phyloP scores from a whole-genome alignment of 1,140 invertebrate genomes.

The Drosophila sulfurigaster region DNA sequence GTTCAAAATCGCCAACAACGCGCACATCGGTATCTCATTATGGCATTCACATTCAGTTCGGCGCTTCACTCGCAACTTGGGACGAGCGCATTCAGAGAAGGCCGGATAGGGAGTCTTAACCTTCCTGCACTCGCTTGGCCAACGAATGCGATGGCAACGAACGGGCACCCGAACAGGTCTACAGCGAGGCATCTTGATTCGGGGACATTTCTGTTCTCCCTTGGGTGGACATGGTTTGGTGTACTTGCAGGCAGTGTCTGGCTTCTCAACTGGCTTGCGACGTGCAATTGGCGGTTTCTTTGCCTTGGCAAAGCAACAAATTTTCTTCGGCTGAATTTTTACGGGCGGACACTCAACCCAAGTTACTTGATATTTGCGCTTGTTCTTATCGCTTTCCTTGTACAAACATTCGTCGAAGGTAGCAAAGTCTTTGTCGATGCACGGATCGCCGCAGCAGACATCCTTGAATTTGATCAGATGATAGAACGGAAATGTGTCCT shows the following conservation, averaged over 20 bases:
- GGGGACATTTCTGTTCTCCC: constrained; percentile 1
- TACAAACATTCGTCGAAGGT: constrained; percentile 38
- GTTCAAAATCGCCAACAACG: not conserved
- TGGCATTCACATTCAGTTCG: constrained; percentile 34
- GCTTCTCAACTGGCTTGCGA: constrained; percentile 12
- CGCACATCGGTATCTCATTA: constrained; percentile 1
- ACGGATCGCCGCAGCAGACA: constrained; percentile 33
- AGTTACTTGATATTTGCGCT: constrained; percentile 64
- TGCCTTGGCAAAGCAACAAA: constrained; percentile 47
- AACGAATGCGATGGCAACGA: constrained; percentile 1
- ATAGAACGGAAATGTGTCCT: constrained; percentile 38
- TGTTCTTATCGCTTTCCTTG: constrained; percentile 53
- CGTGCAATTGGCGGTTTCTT: constrained; percentile 20
- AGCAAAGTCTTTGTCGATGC: constrained; percentile 1
- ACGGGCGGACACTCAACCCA: constrained; percentile 65
- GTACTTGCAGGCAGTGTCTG: constrained; percentile 29
- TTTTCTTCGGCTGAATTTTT: constrained; percentile 63
- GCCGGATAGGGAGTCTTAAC: constrained; percentile 46
- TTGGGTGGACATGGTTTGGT: constrained; percentile 10
- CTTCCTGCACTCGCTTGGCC: constrained; percentile 17
- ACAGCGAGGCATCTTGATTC: constrained; percentile 16
- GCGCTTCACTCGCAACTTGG: not conserved
- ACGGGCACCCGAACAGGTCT: not conserved
- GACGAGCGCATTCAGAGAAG: constrained; percentile 38
- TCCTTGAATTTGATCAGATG: constrained; percentile 25